Base-by-base conservation (phyloP, 1,140 invertebrate species). In the Drosophila bocki region DNA sequence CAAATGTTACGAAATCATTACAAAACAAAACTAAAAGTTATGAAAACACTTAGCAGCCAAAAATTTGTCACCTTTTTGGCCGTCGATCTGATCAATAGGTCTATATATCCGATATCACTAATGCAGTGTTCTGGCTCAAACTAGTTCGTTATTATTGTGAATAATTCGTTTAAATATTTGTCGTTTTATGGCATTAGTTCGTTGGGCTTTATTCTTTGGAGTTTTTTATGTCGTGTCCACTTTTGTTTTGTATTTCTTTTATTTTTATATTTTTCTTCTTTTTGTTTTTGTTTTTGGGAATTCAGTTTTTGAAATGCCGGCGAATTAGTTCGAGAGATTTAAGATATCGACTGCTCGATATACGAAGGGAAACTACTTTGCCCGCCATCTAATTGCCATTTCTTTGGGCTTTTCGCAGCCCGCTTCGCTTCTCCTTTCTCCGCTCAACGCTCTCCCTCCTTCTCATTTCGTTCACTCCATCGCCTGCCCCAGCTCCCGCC, bases 1-100 rank as follows among this genome's bases (percentile, higher is more conserved):
- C 78, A 88, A 84, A 84, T 84, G 84, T 88, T 88, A 88, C 87
- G 84, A 88, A 88, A 88, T 85, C 72, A 81, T 88, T 88, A 88
- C 84, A 88, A 88, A 90, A 88, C 84, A 71, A 78, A 74, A 75
- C 67, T 51, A 80, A 68, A 87, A 78, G 63, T 75, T 68, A 81
- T 45, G 47, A 69, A 86, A 77, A 75, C 26, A 62, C 48, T 68
- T 53, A 54, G 39, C 53, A 39, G 35, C 67, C 44, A 67, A 22
- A 17, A 47, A 48, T 39, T 47, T 13, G 29, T 63, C 59, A 48
- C 59, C 64, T 63, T 13, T 26, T 22, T 63, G 26, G 44, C 13
- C 58, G 33, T 15, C 42, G 58, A 47, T 32, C 53, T n/a, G 17
- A 33, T 59, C 37, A 45, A 63, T 56, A 26, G 22, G 29, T 63